Conservation (phyloP, 1,140 invertebrate species). For the Eueides isabella region DNA sequence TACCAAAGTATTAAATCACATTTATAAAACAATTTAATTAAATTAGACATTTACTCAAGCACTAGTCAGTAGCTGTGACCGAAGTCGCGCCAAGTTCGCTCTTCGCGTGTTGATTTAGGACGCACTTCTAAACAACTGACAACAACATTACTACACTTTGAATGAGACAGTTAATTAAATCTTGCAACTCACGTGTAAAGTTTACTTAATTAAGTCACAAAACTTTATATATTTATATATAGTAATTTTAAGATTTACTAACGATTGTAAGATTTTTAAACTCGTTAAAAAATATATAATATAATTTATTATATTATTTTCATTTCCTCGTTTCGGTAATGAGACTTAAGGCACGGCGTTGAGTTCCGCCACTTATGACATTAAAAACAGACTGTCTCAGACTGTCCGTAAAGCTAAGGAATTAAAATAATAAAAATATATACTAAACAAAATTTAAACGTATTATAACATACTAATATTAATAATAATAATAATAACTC, state of each 20-base stretch:
- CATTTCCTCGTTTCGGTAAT: too few species aligned
- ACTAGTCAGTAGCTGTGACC: not conserved
- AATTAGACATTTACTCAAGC: not conserved
- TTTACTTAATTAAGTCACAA: not conserved
- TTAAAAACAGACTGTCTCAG: too few species aligned
- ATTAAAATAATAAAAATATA: too few species aligned
- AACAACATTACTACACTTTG: not conserved
- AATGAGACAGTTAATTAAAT: conserved; percentile 10
- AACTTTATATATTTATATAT: not conserved
- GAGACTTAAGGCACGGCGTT: too few species aligned
- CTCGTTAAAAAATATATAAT: too few species aligned
- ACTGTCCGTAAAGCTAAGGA: too few species aligned
- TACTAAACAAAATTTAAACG: too few species aligned
- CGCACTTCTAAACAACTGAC: conserved; percentile 7
- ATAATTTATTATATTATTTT: too few species aligned
- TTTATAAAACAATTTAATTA: not conserved
- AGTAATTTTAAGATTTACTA: not conserved
- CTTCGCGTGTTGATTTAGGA: conserved; percentile 4
- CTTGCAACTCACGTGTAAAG: conserved; percentile 9
- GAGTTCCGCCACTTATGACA: too few species aligned
- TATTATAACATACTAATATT: too few species aligned
- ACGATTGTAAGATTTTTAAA: too few species aligned
- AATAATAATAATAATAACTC: too few species aligned
- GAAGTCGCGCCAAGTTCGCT: not conserved
- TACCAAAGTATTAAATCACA: not conserved